These are phyloP conservation scores for Holotrichia oblita DNA, from an alignment of 1,140 invertebrate genomes.

Conservation along the genomic window DNA sequence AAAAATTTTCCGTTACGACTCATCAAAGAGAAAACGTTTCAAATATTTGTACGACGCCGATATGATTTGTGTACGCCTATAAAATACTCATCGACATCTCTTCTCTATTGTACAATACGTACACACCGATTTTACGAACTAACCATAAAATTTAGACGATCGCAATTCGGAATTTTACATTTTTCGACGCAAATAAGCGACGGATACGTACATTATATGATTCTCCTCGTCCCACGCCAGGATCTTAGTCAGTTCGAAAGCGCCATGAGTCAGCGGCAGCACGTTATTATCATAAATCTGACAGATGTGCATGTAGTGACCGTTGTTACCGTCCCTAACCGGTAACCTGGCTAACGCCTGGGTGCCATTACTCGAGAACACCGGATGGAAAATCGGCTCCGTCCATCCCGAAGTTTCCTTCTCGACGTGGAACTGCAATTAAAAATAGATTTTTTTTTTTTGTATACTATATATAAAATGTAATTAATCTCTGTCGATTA, in stretches of 20 bases:
- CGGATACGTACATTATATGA: constrained; percentile 65
- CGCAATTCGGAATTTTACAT: too few relatives aligned
- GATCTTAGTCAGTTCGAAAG: constrained; percentile 74
- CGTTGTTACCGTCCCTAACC: constrained; percentile 67
- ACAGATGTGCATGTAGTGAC: constrained; percentile 63
- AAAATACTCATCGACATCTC: too few relatives aligned
- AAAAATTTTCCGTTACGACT: too few relatives aligned
- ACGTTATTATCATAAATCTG: constrained; percentile 59
- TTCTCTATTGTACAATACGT: too few relatives aligned
- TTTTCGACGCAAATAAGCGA: too few relatives aligned
- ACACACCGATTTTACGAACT: too few relatives aligned
- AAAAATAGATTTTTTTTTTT: neutral
- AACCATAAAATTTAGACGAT: too few relatives aligned
- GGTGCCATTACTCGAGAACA: constrained; percentile 61
- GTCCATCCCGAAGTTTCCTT: constrained; percentile 66
- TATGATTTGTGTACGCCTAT: too few relatives aligned
- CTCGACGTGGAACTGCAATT: constrained; percentile 49
- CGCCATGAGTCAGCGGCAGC: constrained; percentile 70
- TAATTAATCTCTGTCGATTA: neutral
- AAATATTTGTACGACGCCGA: too few relatives aligned
- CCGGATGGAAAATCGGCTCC: constrained; percentile 60
- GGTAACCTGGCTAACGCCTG: constrained; percentile 68
- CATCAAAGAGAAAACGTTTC: too few relatives aligned
- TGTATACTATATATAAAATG: too few relatives aligned
- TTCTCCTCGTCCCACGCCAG: constrained; percentile 73